Conservation (phyloP, 1,140 invertebrate genomes). For the Drosophila novamexicana region DNA sequence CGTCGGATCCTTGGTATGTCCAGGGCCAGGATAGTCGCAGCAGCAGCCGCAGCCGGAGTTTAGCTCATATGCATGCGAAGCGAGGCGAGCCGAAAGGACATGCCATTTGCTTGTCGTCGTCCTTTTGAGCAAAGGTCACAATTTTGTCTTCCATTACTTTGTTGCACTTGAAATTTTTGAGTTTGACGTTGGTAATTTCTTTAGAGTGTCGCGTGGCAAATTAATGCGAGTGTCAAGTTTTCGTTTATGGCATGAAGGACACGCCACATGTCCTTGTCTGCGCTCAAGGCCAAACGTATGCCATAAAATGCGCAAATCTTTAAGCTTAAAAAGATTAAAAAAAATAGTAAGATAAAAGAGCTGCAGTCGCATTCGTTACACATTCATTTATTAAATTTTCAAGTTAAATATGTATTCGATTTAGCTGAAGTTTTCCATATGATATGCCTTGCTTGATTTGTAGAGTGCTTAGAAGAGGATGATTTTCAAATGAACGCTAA, state of each 20-base stretch:
- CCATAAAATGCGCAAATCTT: conserved; percentile 14
- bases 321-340: background rate
- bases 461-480: conserved; percentile 44
- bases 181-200: conserved; percentile 44
- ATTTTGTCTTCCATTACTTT: conserved; percentile 40
- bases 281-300: conserved; percentile 34
- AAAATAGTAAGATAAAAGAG: conserved; percentile 5
- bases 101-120: conserved; percentile 23
- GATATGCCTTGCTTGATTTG: conserved; percentile 67
- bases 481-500: conserved; percentile 30
- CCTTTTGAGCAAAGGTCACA: conserved; percentile 58
- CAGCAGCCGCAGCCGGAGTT: conserved; percentile 21
- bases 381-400: conserved; percentile 72
- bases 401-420: conserved; percentile 68
- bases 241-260: conserved; percentile 51
- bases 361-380: conserved; percentile 20
- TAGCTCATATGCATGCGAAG: conserved; percentile 32
- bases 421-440: conserved; percentile 61
- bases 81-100: conserved; percentile 49
- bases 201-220: conserved; percentile 49
- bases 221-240: conserved; percentile 66
- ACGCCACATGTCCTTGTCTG: conserved; percentile 26
- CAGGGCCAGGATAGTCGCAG: conserved; percentile 36
- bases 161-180: conserved; percentile 72
- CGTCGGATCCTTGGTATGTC: conserved; percentile 59